A percentile compares a stretch with the other conserved stretches of the same genome.
These are phyloP conservation scores for Caenorhabditis tropicalis DNA, from an alignment of 1,140 invertebrate species.

Conservation along the genomic window DNA sequence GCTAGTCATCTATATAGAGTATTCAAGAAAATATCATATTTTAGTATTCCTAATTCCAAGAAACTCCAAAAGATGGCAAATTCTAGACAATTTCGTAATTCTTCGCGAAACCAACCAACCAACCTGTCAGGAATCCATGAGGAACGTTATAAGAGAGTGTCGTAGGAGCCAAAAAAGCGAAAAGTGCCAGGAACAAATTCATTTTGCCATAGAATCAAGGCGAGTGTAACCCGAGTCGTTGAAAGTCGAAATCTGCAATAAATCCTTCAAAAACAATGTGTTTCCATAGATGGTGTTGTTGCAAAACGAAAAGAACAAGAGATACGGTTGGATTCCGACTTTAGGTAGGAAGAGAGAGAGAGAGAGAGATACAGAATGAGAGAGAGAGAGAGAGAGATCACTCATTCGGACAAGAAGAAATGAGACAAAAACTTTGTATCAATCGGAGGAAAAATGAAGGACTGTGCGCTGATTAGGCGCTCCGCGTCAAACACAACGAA, in stretches of 20 bases:
- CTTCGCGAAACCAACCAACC: neutral
- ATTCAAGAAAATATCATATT: too few species aligned
- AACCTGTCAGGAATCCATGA: constrained; percentile 12
- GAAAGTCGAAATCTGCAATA: neutral
- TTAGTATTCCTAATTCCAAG: too few species aligned
- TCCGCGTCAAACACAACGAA: neutral
- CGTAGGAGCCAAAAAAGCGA: neutral
- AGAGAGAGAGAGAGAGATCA: neutral
- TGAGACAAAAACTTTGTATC: constrained; percentile 40
- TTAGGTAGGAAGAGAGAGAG: neutral
- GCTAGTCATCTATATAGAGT: too few species aligned
- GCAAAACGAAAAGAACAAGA: neutral
- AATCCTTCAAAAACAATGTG: neutral
- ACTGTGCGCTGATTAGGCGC: constrained; percentile 43
- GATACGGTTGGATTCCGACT: too few species aligned
- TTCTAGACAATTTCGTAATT: neutral
- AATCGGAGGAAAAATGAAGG: neutral
- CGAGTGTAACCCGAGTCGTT: constrained; percentile 25
- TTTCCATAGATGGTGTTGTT: neutral
- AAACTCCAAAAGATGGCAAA: too few species aligned
- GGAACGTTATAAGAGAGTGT: constrained; percentile 30
- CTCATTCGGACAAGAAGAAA: neutral
- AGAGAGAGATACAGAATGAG: neutral
- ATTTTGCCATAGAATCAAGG: constrained; percentile 24
- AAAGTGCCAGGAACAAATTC: neutral